Conservation (phyloP, 2,888 invertebrate genomes). For the Folsomia manolachei region DNA sequence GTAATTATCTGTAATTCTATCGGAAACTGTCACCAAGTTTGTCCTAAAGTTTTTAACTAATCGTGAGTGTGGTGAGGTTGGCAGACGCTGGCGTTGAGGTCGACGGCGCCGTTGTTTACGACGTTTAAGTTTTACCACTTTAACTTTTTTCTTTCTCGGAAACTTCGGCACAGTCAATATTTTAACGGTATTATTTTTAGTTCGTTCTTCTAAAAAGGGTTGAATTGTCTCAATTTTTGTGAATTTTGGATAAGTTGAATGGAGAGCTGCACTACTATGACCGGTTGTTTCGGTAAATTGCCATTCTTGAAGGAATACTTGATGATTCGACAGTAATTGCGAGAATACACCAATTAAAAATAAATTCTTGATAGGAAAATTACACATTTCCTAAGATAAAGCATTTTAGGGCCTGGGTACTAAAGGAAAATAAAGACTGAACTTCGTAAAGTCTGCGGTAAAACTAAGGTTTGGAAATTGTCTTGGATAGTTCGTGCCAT, state of each 20-base stretch:
- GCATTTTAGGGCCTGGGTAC: neutral
- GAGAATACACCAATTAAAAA: neutral
- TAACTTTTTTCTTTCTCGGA: too few relatives aligned
- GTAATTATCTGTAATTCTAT: neutral
- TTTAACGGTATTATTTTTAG: too few relatives aligned
- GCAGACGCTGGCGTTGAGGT: neutral
- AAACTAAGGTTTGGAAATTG: too few relatives aligned
- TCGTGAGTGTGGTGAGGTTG: neutral
- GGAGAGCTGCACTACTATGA: too few relatives aligned
- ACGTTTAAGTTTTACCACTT: too few relatives aligned
- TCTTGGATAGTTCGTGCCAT: neutral
- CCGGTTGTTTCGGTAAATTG: too few relatives aligned
- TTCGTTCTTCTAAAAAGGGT: too few relatives aligned
- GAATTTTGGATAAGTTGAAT: too few relatives aligned
- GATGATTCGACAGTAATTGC: too few relatives aligned
- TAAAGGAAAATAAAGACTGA: neutral
- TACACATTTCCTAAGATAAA: neutral
- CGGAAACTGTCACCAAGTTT: neutral
- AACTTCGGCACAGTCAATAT: too few relatives aligned
- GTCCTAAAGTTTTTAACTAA: neutral
- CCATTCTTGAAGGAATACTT: too few relatives aligned
- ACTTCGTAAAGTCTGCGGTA: neutral
- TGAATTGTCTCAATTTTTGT: too few relatives aligned
- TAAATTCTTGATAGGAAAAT: neutral
- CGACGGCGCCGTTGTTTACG: neutral